Base-by-base conservation (phyloP, 1,140 invertebrate species). In the Venturia canescens region DNA sequence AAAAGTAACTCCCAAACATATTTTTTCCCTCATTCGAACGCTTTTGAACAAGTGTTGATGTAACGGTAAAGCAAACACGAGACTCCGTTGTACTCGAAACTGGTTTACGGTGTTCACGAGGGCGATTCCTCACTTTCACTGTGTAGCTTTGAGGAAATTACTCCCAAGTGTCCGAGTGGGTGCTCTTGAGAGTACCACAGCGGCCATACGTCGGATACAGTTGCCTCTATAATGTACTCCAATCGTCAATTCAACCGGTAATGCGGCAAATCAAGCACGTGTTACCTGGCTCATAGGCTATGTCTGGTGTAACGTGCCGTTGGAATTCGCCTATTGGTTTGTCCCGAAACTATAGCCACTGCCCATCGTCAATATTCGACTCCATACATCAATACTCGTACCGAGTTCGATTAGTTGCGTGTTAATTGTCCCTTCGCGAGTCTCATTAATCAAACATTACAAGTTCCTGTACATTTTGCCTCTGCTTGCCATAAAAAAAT, bases 61-160 rank as follows among this genome's bases (percentile, higher is more conserved):
- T 11, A 1, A 53, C 16, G n/a, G 50, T 53, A 21, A 13, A 15
- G 66, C 66, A 69, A 18, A 69, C 9, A 31, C 5, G 66, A 69
- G 13, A 69, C 7, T 69, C 26, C 31, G 27, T 69, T 69, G 66
- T 13, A 69, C 66, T 31, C 66, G 66, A 21, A 74, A 74, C 38
- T 74, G 71, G 71, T 74, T 69, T 31, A 31, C n/a, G 29, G 27
- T 31, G 66, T 70, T 75, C 81, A 44, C 83, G 80, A 79, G 76
- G 76, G 80, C 72, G 34, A 66, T 31, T 77, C 38, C 63, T 82
- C 83, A 86, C 85, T 86, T 77, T 77, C 75, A 77, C 60, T 50
- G 31, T 63, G 57, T 63, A 63, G 57, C 75, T 77, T 77, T 77
- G 75, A 63, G 31, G 57, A 31, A 77, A 77, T 66, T 77, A 77